Conservation (phyloP, 2,113 vertebrate genomes). For the Jacana jacana region DNA sequence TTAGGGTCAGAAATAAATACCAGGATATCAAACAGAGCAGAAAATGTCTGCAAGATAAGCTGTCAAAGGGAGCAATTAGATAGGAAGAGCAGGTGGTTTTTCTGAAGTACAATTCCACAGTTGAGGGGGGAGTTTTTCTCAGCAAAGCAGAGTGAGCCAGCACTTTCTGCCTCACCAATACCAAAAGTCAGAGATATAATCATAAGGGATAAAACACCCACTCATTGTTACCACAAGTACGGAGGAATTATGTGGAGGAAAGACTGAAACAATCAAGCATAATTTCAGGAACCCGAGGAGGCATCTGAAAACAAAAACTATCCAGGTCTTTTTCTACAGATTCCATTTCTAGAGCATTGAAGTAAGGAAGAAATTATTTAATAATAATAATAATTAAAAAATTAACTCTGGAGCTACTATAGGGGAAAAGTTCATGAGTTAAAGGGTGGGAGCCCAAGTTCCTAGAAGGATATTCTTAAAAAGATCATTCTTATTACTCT, state of each 20-base stretch:
- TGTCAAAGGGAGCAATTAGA: neutral
- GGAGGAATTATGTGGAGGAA: neutral
- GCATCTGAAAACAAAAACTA: neutral
- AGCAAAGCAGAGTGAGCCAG: neutral
- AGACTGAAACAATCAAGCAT: neutral
- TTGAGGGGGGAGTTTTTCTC: neutral
- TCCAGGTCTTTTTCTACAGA: neutral
- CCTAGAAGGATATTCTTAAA: neutral
- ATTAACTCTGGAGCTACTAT: neutral
- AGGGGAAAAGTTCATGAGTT: neutral
- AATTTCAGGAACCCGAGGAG: neutral
- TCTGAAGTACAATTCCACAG: neutral
- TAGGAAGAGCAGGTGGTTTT: neutral
- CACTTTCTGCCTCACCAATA: rapidly evolving
- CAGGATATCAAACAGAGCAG: neutral
- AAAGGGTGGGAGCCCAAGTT: neutral
- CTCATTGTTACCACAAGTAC: neutral
- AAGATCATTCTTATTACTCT: neutral
- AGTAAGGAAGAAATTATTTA: neutral
- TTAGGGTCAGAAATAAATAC: neutral
- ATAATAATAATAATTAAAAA: neutral
- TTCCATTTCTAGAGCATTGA: neutral
- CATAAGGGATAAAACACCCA: neutral
- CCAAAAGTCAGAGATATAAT: neutral
- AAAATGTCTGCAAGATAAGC: neutral